A percentile compares a stretch with the other conserved stretches of the same genome.
Conservation (phyloP, 2,888 invertebrate species). For the Drosophila nigricruria region DNA sequence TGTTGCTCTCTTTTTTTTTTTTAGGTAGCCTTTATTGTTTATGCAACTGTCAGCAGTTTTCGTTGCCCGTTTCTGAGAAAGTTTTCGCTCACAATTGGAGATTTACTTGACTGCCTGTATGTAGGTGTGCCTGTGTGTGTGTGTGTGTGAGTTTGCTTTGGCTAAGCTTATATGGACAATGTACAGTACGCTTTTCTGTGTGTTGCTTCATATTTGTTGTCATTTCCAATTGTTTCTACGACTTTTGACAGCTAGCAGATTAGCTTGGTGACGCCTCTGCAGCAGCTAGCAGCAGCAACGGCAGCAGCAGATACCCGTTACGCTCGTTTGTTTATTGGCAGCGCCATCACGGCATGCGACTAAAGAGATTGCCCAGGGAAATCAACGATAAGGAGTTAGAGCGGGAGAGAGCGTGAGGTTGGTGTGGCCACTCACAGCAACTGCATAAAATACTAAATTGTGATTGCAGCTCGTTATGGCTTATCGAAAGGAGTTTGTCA, state of each 20-base stretch:
- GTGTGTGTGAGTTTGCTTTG: constrained; percentile 46
- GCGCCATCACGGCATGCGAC: constrained; percentile 25
- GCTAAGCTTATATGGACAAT: constrained; percentile 46
- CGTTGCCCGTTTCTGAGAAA: constrained; percentile 52
- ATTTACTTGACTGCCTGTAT: constrained; percentile 41
- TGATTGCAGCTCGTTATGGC: constrained; percentile 26
- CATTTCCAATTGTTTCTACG: constrained; percentile 76
- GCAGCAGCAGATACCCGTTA: constrained; percentile 10
- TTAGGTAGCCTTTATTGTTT: constrained; percentile 67
- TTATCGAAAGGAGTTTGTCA: constrained; percentile 17
- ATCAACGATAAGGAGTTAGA: constrained; percentile 42
- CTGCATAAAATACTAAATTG: constrained; percentile 8
- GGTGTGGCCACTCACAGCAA: background rate
- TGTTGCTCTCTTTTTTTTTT: constrained; percentile 9
- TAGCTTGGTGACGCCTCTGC: constrained; percentile 70
- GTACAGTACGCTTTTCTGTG: constrained; percentile 32
- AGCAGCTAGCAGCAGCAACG: constrained; percentile 27
- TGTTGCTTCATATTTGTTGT: constrained; percentile 74
- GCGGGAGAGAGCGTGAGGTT: background rate
- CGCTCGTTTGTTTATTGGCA: constrained; percentile 26
- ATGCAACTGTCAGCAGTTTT: constrained; percentile 80
- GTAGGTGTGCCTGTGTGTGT: constrained; percentile 5
- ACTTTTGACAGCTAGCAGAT: constrained; percentile 76
- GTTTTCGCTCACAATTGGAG: constrained; percentile 57
- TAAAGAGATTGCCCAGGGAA: constrained; percentile 60